Conservation (phyloP, 2,797 vertebrate genomes). For the Champsocephalus gunnari region DNA sequence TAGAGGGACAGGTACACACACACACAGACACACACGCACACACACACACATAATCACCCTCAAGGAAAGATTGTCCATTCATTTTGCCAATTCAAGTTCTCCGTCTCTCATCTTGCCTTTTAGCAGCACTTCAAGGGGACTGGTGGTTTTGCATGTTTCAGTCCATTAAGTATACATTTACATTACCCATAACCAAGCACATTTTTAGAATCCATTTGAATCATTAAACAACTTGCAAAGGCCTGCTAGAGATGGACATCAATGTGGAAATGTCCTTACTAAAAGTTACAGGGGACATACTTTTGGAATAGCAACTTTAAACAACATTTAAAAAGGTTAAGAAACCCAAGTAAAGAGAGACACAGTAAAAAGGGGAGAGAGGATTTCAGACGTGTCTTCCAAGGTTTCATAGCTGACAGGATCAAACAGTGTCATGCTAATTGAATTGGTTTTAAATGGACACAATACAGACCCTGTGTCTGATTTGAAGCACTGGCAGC, state of each 20-base stretch:
- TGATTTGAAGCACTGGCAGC: neutral
- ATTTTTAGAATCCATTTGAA: constrained; percentile 19
- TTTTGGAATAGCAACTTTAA: neutral
- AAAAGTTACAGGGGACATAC: too few species aligned
- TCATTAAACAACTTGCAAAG: constrained; percentile 10
- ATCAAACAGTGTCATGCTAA: neutral
- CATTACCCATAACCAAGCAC: constrained; percentile 2
- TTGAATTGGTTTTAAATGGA: neutral
- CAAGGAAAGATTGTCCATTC: neutral
- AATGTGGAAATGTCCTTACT: neutral
- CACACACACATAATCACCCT: neutral
- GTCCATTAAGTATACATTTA: constrained; percentile 41
- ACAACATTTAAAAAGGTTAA: neutral
- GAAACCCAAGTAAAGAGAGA: neutral
- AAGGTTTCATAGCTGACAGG: neutral
- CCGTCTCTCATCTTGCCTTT: neutral
- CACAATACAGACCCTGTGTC: neutral
- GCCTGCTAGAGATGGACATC: neutral
- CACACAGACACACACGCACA: neutral
- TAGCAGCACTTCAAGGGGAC: constrained; percentile 15
- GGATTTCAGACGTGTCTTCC: neutral
- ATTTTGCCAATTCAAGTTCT: constrained; percentile 9
- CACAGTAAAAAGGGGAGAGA: neutral
- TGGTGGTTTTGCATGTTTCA: constrained; percentile 43
- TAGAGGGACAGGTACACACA: constrained; percentile 46